Conservation (phyloP, 2,888 invertebrate genomes). For the Pelosia muscerda region DNA sequence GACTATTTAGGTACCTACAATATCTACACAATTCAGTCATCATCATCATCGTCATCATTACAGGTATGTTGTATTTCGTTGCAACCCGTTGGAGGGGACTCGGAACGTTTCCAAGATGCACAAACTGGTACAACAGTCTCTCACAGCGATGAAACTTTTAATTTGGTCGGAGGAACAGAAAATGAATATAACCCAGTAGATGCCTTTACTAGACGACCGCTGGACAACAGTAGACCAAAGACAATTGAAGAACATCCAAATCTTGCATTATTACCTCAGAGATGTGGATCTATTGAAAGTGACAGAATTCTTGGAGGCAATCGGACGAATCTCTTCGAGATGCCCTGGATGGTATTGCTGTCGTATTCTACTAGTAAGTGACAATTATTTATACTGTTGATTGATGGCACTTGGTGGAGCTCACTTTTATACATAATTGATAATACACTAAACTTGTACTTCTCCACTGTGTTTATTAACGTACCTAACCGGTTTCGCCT, state of each 20-base stretch:
- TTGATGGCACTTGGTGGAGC: too few relatives aligned
- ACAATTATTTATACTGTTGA: not conserved
- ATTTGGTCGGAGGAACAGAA: constrained; percentile 15
- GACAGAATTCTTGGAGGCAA: constrained; percentile 88
- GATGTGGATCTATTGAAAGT: constrained; percentile 86
- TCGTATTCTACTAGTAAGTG: constrained; percentile 83
- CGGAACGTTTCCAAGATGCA: not conserved
- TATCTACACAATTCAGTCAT: not conserved
- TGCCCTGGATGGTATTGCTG: constrained; percentile 93
- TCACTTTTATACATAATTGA: too few relatives aligned
- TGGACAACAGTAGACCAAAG: constrained; percentile 29
- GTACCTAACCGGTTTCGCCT: too few relatives aligned
- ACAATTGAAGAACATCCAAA: constrained; percentile 51
- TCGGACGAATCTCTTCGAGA: constrained; percentile 87
- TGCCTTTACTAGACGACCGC: constrained; percentile 29
- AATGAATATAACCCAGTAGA: constrained; percentile 25
- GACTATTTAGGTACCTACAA: too few relatives aligned
- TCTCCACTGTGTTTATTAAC: too few relatives aligned
- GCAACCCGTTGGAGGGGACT: not conserved
- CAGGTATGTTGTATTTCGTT: constrained; percentile 63
- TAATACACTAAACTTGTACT: too few relatives aligned
- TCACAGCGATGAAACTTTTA: constrained; percentile 16
- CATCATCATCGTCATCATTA: not conserved
- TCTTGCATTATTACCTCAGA: constrained; percentile 58
- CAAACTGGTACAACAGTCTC: not conserved